Evolutionary conservation across 1,140 invertebrate genomes (phyloP).

Genomic region (Yoshiicerus persimilis): DNA sequence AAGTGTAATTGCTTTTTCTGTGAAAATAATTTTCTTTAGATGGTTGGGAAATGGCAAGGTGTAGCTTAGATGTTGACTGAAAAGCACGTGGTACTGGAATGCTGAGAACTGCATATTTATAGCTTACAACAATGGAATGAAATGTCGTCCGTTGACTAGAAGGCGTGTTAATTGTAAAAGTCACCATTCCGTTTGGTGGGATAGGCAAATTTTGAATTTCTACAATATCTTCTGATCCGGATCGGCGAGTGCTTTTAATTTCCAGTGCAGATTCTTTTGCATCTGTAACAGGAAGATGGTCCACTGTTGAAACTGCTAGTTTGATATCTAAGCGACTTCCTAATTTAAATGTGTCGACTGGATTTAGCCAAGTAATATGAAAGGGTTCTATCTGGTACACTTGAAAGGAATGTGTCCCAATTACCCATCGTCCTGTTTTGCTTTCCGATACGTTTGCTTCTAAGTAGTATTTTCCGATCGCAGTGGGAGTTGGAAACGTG

Average conservation of each 20-base stretch:
- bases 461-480: not conserved
- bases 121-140: too few species aligned
- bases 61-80: too few species aligned
- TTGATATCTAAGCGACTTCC: not conserved
- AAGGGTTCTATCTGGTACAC: not conserved
- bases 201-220: not conserved
- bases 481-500: not conserved
- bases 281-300: not conserved
- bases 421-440: not conserved
- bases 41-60: too few species aligned
- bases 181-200: not conserved
- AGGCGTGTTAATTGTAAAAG: not conserved
- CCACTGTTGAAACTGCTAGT: not conserved
- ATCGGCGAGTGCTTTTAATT: not conserved
- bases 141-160: not conserved
- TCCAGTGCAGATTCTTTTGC: not conserved
- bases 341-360: not conserved
- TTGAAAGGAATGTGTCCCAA: not conserved
- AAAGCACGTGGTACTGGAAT: too few species aligned
- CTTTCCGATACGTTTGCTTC: not conserved
- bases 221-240: too few species aligned
- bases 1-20: too few species aligned
- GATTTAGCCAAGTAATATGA: not conserved
- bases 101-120: too few species aligned
- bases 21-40: too few species aligned